Conservation (phyloP, 2,113 vertebrate genomes). For the Lethenteron reissneri region DNA sequence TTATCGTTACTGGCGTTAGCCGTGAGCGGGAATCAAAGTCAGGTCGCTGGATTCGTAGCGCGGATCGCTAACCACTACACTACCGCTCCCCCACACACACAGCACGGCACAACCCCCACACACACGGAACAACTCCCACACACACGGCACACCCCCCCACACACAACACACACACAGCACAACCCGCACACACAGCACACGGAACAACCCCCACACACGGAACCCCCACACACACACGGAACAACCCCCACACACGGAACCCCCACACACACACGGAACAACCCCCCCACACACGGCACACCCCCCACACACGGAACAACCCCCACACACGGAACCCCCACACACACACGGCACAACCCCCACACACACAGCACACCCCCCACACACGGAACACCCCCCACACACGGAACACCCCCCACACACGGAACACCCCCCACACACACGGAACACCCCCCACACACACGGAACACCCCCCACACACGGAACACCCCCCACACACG, state of each 20-base stretch:
- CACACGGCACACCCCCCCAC: neutral
- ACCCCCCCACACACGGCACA: neutral
- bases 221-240: neutral
- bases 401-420: neutral
- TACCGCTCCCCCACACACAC: neutral
- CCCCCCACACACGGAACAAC: neutral
- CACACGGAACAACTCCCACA: neutral
- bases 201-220: neutral
- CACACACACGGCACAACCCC: neutral
- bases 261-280: neutral
- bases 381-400: neutral
- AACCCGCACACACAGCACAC: neutral
- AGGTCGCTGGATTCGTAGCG: too few species aligned
- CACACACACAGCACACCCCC: neutral
- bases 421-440: neutral
- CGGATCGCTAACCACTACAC: neutral
- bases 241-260: neutral
- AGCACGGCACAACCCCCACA: neutral
- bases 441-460: neutral
- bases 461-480: neutral
- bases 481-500: neutral
- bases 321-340: neutral
- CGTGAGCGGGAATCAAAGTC: too few species aligned
- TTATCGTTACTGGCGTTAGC: too few species aligned
- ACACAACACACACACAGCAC: neutral